Conservation (phyloP, 2,113 vertebrate species). For the Ranitomeya variabilis region DNA sequence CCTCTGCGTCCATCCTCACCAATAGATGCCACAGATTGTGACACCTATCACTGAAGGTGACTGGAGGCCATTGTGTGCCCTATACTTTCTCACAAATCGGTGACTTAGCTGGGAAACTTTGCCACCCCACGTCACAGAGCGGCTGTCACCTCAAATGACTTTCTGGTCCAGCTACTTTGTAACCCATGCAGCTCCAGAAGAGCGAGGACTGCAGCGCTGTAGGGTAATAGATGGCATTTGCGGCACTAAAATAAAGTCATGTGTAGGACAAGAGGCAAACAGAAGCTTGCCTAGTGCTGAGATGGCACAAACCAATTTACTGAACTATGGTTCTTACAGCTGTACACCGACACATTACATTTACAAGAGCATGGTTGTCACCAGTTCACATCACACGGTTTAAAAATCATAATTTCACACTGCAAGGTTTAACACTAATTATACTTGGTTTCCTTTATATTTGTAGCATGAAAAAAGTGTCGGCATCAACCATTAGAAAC, state of each 20-base stretch:
- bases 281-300: not conserved
- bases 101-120: slow-evolving; percentile 19
- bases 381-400: not conserved
- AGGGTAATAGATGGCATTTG: not conserved
- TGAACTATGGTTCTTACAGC: not conserved
- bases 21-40: not conserved
- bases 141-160: slow-evolving; percentile 52
- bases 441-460: not conserved
- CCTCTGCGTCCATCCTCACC: not conserved
- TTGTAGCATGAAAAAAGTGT: not conserved
- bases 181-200: slow-evolving; percentile 30
- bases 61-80: not conserved
- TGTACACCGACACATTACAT: not conserved
- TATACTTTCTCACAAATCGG: not conserved
- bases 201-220: slow-evolving; percentile 1
- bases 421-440: not conserved
- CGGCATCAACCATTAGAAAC: not conserved
- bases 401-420: not conserved
- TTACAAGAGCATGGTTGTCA: not conserved
- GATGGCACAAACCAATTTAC: not conserved
- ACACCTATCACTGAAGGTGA: not conserved
- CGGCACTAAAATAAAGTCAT: not conserved
- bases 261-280: not conserved
- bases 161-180: slow-evolving; percentile 1
- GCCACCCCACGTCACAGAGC: slow-evolving; percentile 13